phyloP scores from a whole-genome alignment of 2,113 vertebrate species.

The Perca schrenkii region DNA sequence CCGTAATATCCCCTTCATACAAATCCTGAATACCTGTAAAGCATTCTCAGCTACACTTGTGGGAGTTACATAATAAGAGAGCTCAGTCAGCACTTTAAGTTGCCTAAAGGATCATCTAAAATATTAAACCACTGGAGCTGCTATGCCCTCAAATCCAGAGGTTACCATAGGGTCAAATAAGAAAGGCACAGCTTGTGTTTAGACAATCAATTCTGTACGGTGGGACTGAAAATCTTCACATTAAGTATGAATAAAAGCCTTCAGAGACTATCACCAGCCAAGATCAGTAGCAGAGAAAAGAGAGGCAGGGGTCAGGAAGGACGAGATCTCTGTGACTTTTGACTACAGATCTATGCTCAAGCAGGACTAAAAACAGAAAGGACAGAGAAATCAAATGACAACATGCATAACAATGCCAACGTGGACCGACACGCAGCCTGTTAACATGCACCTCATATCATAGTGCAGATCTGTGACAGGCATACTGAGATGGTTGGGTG shows the following conservation, averaged over 20 bases:
- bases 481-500: conserved; percentile 31
- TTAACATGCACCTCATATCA: conserved; percentile 74
- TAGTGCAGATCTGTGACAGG: conserved; percentile 58
- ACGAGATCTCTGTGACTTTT: conserved; percentile 60
- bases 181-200: neutral
- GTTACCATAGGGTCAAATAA: neutral
- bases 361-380: conserved; percentile 67
- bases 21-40: conserved; percentile 11
- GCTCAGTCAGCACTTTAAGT: neutral
- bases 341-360: conserved; percentile 57
- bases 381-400: conserved; percentile 63
- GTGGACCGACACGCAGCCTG: conserved; percentile 69
- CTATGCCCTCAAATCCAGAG: neutral
- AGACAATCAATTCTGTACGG: neutral
- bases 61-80: conserved; percentile 50
- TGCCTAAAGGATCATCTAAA: conserved; percentile 27
- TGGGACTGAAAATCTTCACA: conserved; percentile 17
- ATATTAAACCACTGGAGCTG: conserved; percentile 21
- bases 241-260: conserved; percentile 25
- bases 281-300: conserved; percentile 40
- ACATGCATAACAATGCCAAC: conserved; percentile 79
- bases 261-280: conserved; percentile 35
- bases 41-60: conserved; percentile 32
- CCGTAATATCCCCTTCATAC: conserved; percentile 23
- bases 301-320: conserved; percentile 39